Evolutionary conservation across 2,888 invertebrate genomes (phyloP).

Genomic region (Aplocera efformata): DNA sequence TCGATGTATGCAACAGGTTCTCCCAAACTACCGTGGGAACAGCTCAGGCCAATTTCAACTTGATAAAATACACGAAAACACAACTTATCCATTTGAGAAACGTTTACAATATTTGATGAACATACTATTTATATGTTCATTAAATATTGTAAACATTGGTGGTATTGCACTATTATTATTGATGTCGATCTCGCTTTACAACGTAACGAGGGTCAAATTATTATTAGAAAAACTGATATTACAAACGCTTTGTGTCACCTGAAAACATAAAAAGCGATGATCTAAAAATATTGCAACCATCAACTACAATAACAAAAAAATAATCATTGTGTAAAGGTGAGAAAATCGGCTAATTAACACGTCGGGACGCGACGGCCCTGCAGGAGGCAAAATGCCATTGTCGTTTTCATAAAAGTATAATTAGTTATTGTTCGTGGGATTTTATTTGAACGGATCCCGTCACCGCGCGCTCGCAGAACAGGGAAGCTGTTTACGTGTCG

Average conservation of each 20-base stretch:
- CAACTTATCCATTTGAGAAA: conserved; percentile 5
- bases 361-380: conserved; percentile 46
- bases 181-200: no score
- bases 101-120: neutral
- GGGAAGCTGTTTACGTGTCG: conserved; percentile 62
- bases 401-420: conserved; percentile 63
- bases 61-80: conserved; percentile 7
- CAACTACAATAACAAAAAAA: conserved; percentile 44
- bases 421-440: conserved; percentile 69
- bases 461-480: conserved; percentile 63
- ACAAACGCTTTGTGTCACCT: conserved; percentile 2
- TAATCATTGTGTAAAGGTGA: conserved; percentile 66
- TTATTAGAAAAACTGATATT: conserved; percentile 12
- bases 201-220: conserved; percentile 20
- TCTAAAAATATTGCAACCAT: conserved; percentile 36
- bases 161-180: no score
- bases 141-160: no score
- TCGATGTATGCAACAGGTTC: conserved; percentile 16
- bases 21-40: conserved; percentile 14
- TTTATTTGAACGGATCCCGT: conserved; percentile 56
- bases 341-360: conserved; percentile 75
- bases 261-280: conserved; percentile 39
- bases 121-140: neutral
- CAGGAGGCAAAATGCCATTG: conserved; percentile 52
- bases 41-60: conserved; percentile 4